phyloP scores from a whole-genome alignment of 2,113 vertebrate species.

The Bos indicus region DNA sequence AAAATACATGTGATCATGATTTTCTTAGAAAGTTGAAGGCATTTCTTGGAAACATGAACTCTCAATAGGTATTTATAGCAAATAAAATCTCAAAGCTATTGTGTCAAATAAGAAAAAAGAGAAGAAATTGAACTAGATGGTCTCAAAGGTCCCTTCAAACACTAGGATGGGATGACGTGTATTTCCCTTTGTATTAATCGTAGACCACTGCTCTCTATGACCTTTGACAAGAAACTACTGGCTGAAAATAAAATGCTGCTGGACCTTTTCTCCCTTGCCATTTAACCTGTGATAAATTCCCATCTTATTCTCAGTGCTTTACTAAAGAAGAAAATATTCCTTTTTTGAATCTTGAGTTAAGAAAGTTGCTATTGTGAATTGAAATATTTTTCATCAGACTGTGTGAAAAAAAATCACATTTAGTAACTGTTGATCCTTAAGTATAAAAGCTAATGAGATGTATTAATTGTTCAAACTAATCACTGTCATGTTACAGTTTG shows the following conservation, averaged over 20 bases:
- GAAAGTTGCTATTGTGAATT: constrained; percentile 28
- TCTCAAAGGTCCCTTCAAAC: not conserved
- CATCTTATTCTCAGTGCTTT: not conserved
- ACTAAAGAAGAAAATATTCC: constrained; percentile 28
- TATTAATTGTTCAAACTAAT: constrained; percentile 9
- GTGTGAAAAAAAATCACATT: not conserved
- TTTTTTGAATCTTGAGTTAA: not conserved
- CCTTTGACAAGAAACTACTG: not conserved
- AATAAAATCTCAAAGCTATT: not conserved
- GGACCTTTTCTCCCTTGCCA: not conserved
- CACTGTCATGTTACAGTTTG: not conserved
- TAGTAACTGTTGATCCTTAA: not conserved
- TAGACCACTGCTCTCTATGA: not conserved
- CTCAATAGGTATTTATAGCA: not conserved
- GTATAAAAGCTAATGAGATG: not conserved
- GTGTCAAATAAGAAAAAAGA: constrained; percentile 22
- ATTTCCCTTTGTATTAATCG: not conserved
- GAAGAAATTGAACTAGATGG: not conserved
- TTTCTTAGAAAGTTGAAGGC: not conserved
- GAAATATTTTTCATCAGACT: constrained; percentile 8
- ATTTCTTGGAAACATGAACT: not conserved
- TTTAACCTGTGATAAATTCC: not conserved
- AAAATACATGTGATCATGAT: not conserved
- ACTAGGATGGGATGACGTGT: not conserved
- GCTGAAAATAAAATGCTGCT: constrained; percentile 30